Evolutionary conservation across 2,797 vertebrate genomes (phyloP), one percentile per base, ranked within the genome.

Genomic region (Onychomys arenicola): DNA sequence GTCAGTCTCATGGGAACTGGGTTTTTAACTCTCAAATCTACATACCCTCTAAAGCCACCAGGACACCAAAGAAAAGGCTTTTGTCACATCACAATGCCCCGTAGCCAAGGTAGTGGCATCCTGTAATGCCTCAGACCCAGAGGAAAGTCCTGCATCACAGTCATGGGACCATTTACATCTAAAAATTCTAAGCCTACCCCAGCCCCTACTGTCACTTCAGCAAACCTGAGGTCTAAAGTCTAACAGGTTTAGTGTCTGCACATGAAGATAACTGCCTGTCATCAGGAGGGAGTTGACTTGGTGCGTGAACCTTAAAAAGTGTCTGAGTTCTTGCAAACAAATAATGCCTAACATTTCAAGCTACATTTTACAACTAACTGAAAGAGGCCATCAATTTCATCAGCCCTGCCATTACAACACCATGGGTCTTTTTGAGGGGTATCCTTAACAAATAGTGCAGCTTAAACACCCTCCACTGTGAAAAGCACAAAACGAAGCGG

Each of bases 281-380:
- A 46, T 23, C 71, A 46, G 29, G 40, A 32, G 21, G 17, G 25
- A 23, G 55, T 1, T 32, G 55, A 46, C 55, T 46, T 59, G 55
- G 71, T 63, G 32, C 67, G 11, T 77, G 57, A 94, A 69, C 19
- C n/a, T 87, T 71, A 67, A 90, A 76, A 92, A 80, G 55, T 37
- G 4, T 59, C 32, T 71, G 43, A 77, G 46, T 94, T 95, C 63
- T 61, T 89, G 86, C 71, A 94, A 93, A 91, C 52, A 92, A 90
- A 73, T 93, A 75, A 49, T 43, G 46, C 61, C 40, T 86, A 61
- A 78, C 8, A 67, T 90, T 92, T 94, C 84, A 94, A 75, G 16
- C 17, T 96, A 19, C 29, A 86, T 85, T 91, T 89, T 46, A 95
- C 83, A 96, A 67, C 61, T 40, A 92, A 89, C 77, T 80, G 87